phyloP scores from a whole-genome alignment of 2,888 invertebrate genomes.

The Scaptomyza polygonia region DNA sequence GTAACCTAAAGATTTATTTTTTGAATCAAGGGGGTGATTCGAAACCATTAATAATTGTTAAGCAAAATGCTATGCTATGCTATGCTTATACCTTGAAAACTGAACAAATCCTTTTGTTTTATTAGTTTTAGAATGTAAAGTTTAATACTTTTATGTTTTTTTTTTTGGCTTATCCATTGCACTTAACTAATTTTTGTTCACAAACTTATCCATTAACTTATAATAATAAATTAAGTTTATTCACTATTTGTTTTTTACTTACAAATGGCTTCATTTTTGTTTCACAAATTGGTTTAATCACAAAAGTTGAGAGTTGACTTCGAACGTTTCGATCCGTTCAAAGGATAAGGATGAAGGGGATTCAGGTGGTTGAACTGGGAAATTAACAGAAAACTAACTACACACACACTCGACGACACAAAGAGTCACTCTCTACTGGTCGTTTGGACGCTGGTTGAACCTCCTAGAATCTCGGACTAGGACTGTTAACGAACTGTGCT shows the following conservation, averaged over 20 bases:
- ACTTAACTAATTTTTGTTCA: too few relatives aligned
- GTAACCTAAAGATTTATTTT: too few relatives aligned
- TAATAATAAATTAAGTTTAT: background rate
- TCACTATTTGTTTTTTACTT: conserved; percentile 69
- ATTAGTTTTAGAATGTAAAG: too few relatives aligned
- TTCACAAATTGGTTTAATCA: conserved; percentile 61
- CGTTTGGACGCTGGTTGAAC: conserved; percentile 82
- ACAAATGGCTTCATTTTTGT: conserved; percentile 83
- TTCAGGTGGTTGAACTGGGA: conserved; percentile 36
- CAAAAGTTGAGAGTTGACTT: conserved; percentile 64
- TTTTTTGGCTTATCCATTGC: too few relatives aligned
- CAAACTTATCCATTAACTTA: background rate
- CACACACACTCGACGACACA: conserved; percentile 72
- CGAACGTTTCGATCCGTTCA: conserved; percentile 32
- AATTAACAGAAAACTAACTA: conserved; percentile 52
- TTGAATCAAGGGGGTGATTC: too few relatives aligned
- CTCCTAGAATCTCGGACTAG: conserved; percentile 85
- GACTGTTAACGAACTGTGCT: conserved; percentile 85
- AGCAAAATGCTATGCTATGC: too few relatives aligned
- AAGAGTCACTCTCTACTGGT: too few relatives aligned
- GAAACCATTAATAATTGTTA: too few relatives aligned
- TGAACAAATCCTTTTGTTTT: too few relatives aligned
- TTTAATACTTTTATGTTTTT: too few relatives aligned
- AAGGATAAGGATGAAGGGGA: conserved; percentile 14
- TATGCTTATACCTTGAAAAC: too few relatives aligned